Evolutionary conservation across 2,888 invertebrate genomes (phyloP).

Genomic region (Tetanocera ferruginea): DNA sequence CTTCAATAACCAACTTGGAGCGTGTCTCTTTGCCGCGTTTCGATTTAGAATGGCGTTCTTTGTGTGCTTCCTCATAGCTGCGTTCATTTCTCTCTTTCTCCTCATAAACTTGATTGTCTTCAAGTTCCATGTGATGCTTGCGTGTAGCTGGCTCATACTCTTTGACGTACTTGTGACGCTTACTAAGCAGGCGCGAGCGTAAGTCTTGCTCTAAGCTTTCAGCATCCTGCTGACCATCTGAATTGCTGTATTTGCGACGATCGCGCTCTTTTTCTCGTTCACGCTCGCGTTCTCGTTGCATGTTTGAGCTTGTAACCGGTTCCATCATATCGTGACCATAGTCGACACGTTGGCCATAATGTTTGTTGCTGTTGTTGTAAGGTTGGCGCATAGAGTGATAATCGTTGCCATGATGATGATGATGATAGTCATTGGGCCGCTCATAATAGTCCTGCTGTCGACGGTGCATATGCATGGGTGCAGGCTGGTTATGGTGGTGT

Average conservation of each 20-base stretch:
- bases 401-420: conserved; percentile 56
- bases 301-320: conserved; percentile 33
- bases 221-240: conserved; percentile 67
- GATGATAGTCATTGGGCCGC: conserved; percentile 41
- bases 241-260: conserved; percentile 55
- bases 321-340: conserved; percentile 29
- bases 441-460: conserved; percentile 52
- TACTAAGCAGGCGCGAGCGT: conserved; percentile 79
- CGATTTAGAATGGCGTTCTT: conserved; percentile 51
- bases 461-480: conserved; percentile 47
- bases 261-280: conserved; percentile 32
- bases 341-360: conserved; percentile 23
- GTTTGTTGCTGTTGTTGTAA: not conserved
- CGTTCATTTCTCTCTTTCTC: conserved; percentile 48
- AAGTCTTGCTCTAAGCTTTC: conserved; percentile 81
- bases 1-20: conserved; percentile 66
- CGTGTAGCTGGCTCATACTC: conserved; percentile 58
- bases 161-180: conserved; percentile 78
- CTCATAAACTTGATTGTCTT: conserved; percentile 38
- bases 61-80: conserved; percentile 44
- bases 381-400: conserved; percentile 47
- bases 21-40: conserved; percentile 53
- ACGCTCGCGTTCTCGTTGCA: conserved; percentile 28
- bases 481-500: conserved; percentile 53
- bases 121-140: conserved; percentile 10